Evolutionary conservation across 2,888 invertebrate genomes (phyloP).

Genomic region (Sturmia bella): DNA sequence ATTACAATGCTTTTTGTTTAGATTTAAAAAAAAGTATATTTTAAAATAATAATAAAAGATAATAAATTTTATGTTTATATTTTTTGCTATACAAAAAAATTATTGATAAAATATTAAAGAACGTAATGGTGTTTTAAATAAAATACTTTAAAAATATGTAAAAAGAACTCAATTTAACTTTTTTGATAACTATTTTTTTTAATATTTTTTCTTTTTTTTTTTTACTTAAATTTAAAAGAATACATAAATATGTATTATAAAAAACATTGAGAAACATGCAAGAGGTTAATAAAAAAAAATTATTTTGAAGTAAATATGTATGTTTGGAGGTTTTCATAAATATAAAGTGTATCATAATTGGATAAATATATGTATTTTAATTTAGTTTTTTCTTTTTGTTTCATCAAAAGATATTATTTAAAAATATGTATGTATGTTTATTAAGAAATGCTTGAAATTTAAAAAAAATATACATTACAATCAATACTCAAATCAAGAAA

Average conservation of each 20-base stretch:
- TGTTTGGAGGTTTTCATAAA: slow-evolving; percentile 58
- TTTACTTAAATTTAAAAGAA: slow-evolving; percentile 60
- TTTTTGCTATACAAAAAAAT: slow-evolving; percentile 70
- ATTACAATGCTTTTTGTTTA: slow-evolving; percentile 77
- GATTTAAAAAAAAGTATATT: slow-evolving; percentile 56
- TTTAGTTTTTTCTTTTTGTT: slow-evolving; percentile 38
- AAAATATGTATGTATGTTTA: slow-evolving; percentile 26
- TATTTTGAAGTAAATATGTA: neutral
- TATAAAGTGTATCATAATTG: slow-evolving; percentile 69
- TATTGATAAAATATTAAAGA: slow-evolving; percentile 72
- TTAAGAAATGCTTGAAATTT: slow-evolving; percentile 45
- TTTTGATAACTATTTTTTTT: slow-evolving; percentile 38
- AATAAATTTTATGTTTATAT: slow-evolving; percentile 63
- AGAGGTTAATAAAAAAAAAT: slow-evolving; percentile 68
- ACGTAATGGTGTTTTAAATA: slow-evolving; percentile 31
- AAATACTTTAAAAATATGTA: slow-evolving; percentile 48
- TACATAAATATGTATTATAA: slow-evolving; percentile 46
- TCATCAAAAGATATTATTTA: slow-evolving; percentile 63
- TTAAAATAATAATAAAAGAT: slow-evolving; percentile 69
- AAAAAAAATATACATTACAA: slow-evolving; percentile 1
- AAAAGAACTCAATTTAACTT: slow-evolving; percentile 26
- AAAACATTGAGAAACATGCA: slow-evolving; percentile 82
- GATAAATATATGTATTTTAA: slow-evolving; percentile 64
- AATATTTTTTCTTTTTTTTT: slow-evolving; percentile 38
- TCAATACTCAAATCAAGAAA: slow-evolving; percentile 36